Base-by-base conservation (phyloP, 2,113 vertebrate genomes). In the Hystrix brachyura region DNA sequence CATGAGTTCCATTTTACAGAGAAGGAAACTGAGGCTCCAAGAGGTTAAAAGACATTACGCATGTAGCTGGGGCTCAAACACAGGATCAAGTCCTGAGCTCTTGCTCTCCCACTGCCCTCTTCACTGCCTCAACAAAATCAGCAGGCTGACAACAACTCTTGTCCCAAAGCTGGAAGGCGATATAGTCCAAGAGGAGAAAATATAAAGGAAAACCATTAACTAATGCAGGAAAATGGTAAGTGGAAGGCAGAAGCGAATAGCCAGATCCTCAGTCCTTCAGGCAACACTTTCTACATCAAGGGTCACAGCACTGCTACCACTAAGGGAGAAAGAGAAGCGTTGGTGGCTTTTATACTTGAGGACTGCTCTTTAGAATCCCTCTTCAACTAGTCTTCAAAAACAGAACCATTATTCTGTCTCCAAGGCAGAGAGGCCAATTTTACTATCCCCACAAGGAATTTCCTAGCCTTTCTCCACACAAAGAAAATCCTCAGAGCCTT, bases 401-500 rank as follows among this genome's bases (percentile, higher is more conserved):
- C 67, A 48, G 17, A 62, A 69, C 27, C 2, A 2, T 74, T 71
- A 60, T 59, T 64, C 82, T 43, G 46, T 80, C 71, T 83, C 48
- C 19, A 25, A 43, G 87, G 80, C 88, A 94, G 55, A 88, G 19
- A 84, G 43, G 59, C 21, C 53, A 55, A 21, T 69, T 81, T 57
- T 81, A 14, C 46, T 62, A 38, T 12, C 1, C 46, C 57, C 43
- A 19, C n/a, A 32, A 83, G 74, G 85, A 67, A 32, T 86, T 71
- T 55, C 29, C 87, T 87, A 53, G 29, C 38, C 51, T 60, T 88
- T 59, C 38, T 53, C 64, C 62, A 59, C 38, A 55, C 57, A 29
- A 79, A 94, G 79, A 69, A 84, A 96, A 17, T 72, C 6, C 5
- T 78, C 32, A 11, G 51, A 57, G 83, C 29, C 59, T 93, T 67